Evolutionary conservation across 2,888 invertebrate species (phyloP).

Genomic region (Drosophila demipolita): DNA sequence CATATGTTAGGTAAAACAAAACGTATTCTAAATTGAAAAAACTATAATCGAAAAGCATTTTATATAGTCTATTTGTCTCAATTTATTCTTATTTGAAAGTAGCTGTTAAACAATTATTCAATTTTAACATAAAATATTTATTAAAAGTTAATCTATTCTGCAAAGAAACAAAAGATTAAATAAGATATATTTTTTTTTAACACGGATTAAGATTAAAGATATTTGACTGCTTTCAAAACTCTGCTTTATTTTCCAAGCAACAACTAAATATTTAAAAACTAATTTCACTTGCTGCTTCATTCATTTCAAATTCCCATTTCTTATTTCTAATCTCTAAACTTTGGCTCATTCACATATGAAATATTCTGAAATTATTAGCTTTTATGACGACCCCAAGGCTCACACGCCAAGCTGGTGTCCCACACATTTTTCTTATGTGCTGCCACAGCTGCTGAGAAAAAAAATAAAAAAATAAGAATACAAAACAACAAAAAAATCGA

Average conservation of each 20-base stretch:
- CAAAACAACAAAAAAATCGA: constrained; percentile 34
- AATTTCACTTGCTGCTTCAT: neutral
- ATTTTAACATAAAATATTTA: neutral
- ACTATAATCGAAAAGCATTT: neutral
- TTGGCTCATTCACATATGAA: constrained; percentile 51
- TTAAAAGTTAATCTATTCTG: neutral
- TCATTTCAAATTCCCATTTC: neutral
- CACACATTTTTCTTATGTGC: constrained; percentile 22
- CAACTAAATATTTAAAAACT: neutral
- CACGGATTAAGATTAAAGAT: neutral
- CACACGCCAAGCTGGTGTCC: neutral
- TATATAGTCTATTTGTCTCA: neutral
- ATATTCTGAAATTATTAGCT: constrained; percentile 77
- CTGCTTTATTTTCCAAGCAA: neutral
- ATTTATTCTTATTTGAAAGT: neutral
- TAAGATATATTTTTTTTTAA: too few relatives aligned
- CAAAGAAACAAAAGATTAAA: neutral
- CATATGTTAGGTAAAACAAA: neutral
- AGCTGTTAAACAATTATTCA: too few relatives aligned
- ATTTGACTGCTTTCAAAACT: neutral
- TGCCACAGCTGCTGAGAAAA: constrained; percentile 63
- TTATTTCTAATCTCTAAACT: neutral
- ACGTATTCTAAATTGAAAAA: neutral
- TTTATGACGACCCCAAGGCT: constrained; percentile 39
- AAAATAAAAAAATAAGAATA: constrained; percentile 9